A percentile compares a stretch with the other conserved stretches of the same genome.
phyloP scores from a whole-genome alignment of 2,888 invertebrate genomes.

The Torymus auratus region DNA sequence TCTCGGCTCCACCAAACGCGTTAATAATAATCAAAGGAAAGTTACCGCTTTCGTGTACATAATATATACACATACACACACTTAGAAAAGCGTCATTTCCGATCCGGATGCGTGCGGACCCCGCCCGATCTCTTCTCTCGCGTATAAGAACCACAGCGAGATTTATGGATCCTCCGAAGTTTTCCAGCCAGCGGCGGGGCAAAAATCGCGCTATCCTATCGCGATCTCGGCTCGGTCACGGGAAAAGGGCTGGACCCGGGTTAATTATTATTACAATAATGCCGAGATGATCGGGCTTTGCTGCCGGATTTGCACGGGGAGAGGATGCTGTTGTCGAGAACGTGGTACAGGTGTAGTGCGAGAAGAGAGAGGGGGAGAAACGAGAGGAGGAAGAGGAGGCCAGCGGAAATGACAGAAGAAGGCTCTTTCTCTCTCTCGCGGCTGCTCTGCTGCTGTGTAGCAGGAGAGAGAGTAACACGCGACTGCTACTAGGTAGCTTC shows the following conservation, averaged over 20 bases:
- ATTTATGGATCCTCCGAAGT: too few species aligned
- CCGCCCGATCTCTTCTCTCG: constrained; percentile 22
- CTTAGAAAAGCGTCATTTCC: constrained; percentile 27
- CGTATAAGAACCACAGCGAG: too few species aligned
- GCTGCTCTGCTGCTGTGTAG: neutral
- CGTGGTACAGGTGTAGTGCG: too few species aligned
- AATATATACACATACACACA: neutral
- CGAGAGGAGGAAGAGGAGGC: neutral
- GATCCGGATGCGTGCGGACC: constrained; percentile 32
- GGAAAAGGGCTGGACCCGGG: too few species aligned
- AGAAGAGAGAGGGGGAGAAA: neutral
- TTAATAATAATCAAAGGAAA: constrained; percentile 49
- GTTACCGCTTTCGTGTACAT: constrained; percentile 10
- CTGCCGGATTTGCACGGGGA: too few species aligned
- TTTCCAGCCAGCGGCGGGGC: too few species aligned
- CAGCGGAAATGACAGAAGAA: constrained; percentile 51
- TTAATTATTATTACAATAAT: too few species aligned
- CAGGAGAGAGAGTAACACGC: neutral
- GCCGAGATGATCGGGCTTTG: too few species aligned
- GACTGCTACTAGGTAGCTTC: neutral
- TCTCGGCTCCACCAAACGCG: constrained; percentile 5
- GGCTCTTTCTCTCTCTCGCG: neutral
- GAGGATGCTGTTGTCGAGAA: too few species aligned
- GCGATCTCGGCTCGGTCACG: too few species aligned
- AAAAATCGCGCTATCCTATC: too few species aligned